phyloP scores from a whole-genome alignment of 2,113 vertebrate species.

The Tichodroma muraria region DNA sequence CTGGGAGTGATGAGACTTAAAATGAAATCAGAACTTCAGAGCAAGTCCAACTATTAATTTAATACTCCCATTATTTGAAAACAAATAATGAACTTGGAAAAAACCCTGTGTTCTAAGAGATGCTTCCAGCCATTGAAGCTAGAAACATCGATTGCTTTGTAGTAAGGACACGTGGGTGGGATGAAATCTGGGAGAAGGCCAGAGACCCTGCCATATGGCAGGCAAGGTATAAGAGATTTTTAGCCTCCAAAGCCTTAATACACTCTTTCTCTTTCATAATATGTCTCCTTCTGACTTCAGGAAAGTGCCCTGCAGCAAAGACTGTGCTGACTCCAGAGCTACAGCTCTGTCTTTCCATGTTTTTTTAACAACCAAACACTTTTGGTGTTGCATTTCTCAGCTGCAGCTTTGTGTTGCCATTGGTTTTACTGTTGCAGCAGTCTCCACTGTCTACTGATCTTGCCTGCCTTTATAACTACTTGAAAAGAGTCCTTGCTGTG shows the following conservation, averaged over 20 bases:
- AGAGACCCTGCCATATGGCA: not conserved
- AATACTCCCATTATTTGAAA: not conserved
- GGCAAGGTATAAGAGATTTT: not conserved
- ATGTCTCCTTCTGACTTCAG: not conserved
- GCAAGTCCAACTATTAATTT: not conserved
- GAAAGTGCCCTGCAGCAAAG: not conserved
- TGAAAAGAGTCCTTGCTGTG: not conserved
- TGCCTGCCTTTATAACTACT: not conserved
- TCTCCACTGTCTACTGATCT: not conserved
- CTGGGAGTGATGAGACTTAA: not conserved
- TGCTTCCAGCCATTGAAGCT: not conserved
- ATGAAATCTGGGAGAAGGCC: not conserved
- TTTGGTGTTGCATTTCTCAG: not conserved
- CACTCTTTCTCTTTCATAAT: not conserved
- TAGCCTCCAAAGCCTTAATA: not conserved
- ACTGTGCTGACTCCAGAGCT: not conserved
- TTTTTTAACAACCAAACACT: not conserved
- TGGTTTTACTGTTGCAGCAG: not conserved
- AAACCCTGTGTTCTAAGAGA: not conserved
- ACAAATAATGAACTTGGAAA: not conserved
- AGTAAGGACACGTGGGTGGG: not conserved
- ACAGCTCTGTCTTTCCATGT: not conserved
- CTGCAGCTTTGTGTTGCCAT: not conserved
- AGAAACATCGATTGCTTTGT: not conserved
- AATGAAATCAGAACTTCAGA: not conserved